Percentiles rank a stretch among this genome's conserved stretches.
Conservation (phyloP, 2,113 vertebrate species). For the Petromus typicus region DNA sequence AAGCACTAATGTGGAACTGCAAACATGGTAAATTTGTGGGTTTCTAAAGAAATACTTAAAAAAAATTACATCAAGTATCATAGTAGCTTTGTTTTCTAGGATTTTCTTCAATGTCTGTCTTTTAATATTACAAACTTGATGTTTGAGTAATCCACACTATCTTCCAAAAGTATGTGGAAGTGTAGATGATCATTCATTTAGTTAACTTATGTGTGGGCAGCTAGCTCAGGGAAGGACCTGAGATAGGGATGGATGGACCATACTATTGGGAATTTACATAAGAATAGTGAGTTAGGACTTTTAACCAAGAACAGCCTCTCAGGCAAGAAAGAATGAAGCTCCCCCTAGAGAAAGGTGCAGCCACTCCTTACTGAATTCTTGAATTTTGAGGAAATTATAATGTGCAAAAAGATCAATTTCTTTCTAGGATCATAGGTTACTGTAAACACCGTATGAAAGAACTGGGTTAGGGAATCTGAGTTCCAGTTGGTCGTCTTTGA, state of each 20-base stretch:
- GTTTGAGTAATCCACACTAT: background rate
- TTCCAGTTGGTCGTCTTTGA: background rate
- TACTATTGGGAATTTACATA: background rate
- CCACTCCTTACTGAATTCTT: background rate
- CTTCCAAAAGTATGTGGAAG: background rate
- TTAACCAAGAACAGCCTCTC: background rate
- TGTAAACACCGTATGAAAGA: background rate
- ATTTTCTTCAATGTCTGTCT: background rate
- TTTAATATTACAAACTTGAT: background rate
- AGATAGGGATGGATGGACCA: background rate
- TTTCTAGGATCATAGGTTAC: background rate
- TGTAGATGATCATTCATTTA: background rate
- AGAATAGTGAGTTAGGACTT: background rate
- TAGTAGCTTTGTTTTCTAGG: background rate
- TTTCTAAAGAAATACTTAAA: constrained; percentile 27
- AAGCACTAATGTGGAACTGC: background rate
- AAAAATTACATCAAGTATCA: background rate
- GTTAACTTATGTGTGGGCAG: background rate
- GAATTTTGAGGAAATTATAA: background rate
- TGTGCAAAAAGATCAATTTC: background rate
- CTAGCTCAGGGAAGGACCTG: background rate
- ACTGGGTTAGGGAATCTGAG: background rate
- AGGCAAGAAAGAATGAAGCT: background rate
- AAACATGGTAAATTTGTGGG: background rate
- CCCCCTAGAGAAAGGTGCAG: background rate